Evolutionary conservation across 2,113 vertebrate species (phyloP), one percentile per base, ranked within the genome.

Genomic region (Dicerorhinus sumatrensis): DNA sequence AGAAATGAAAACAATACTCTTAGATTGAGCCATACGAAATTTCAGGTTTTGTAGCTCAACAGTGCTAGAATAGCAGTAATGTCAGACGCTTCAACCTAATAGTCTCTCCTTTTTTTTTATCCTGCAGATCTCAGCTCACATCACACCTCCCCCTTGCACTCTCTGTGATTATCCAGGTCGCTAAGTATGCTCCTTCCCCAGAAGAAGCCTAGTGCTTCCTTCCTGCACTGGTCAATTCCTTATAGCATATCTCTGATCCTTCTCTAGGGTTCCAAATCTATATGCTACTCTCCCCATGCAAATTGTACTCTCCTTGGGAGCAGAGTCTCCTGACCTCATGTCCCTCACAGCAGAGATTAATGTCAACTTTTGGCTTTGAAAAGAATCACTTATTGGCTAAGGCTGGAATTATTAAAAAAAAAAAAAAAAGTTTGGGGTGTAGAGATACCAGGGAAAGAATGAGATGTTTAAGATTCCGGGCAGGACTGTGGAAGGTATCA

Each of bases 161-260:
- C 8, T 39, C 63, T 1, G 1, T 69, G 81, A 79, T 48, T 6
- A 56, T 48, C 70, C 70, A 39, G 31, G 21, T n/a, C 67, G 8
- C 42, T n/a, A 14, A 70, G 46, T 0, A 2, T 0, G 0, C 6
- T 2, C 29, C 6, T 83, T 31, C 69, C 56, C 79, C 1, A 7
- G 27, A 17, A 6, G 6, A 8, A 39, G 48, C 46, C 63, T 42
- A 12, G 5, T 0, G 4, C 42, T 54, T 73, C 65, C 56, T 63
- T 77, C 21, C 80, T 29, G 21, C 20, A 18, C 23, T 72, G 27
- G 14, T 20, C 33, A 46, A 14, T 21, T 75, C 69, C 56, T 90
- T 16, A 0, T 2, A 4, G 48, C 16, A 23, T 27, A 20, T 2
- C 54, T 36, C 27, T 0, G 17, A 18, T 2, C 18, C 25, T 86